Evolutionary conservation across 2,888 invertebrate species (phyloP), one percentile per base, ranked within the genome.

Genomic region (Cephus spinipes): DNA sequence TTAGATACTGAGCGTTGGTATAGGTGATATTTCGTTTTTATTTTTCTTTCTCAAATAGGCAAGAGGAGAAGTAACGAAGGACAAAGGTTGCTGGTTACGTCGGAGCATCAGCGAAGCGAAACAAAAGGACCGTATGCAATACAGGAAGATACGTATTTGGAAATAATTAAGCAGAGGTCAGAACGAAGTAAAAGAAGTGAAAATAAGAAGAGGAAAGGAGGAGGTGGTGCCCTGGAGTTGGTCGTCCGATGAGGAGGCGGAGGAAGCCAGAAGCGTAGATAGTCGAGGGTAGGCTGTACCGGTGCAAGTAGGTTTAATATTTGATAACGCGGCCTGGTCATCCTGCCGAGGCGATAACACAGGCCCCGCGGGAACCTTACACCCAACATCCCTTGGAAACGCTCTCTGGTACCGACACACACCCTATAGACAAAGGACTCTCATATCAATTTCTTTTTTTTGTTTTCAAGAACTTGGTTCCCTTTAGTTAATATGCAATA

Each of bases 331-430:
- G 89, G 89, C 87, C 89, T 91, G 91, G 91, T 91, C 91, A 91
- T 91, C 91, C 91, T 91, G 90, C 87, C 90, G 88, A 91, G 91
- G 91, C 91, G 91, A 91, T 91, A 91, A 91, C 91, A 91, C 90
- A 87, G 89, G 88, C 90, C 91, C 90, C 91, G 87, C 90, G 90
- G 91, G 91, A 91, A 90, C 90, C 90, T 89, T 90, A 90, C 88
- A 86, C 83, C 88, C 89, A 89, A 88, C 89, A 89, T 90, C 89
- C 89, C 90, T 89, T 86, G 88, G 87, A 90, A 91, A 90, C 88
- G 89, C 89, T 55, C 55, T 55, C 23, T 55, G 55, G 55, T 55
- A 55, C 55, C 55, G 23, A 23, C 23, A 23, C 55, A 55, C 55
- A 35, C 35, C 9, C 55, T 55, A 55, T 55, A 9, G 23, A 55